Percentiles rank a stretch among this genome's conserved stretches.
Conservation (phyloP, 1,140 invertebrate genomes). For the Drosophila navojoa region DNA sequence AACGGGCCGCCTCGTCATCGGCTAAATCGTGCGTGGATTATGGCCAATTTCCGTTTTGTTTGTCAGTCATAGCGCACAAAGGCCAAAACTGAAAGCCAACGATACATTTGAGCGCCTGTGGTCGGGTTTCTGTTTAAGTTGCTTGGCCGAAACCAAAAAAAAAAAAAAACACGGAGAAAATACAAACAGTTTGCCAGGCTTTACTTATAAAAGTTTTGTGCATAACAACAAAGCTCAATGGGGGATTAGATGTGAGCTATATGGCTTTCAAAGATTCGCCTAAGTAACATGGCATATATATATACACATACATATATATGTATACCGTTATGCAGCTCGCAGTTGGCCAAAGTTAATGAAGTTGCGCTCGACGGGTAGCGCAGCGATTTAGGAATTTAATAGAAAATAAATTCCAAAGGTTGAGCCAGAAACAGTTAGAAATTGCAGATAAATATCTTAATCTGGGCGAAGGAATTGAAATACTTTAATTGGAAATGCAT, state of each 20-base stretch:
- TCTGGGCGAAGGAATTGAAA: too few relatives aligned
- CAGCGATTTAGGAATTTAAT: neutral
- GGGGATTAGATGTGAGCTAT: neutral
- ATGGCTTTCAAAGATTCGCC: neutral
- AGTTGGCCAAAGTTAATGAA: neutral
- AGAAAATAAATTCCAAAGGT: too few relatives aligned
- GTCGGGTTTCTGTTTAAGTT: slow-evolving; percentile 1
- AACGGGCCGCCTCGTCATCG: slow-evolving; percentile 23
- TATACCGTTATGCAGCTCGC: neutral
- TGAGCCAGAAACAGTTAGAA: too few relatives aligned
- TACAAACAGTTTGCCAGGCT: neutral
- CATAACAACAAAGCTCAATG: neutral
- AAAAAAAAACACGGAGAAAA: neutral
- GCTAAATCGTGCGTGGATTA: slow-evolving; percentile 74
- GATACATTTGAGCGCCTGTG: slow-evolving; percentile 13
- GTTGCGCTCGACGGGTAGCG: neutral
- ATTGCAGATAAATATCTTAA: too few relatives aligned
- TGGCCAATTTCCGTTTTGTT: slow-evolving; percentile 76
- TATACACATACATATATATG: neutral
- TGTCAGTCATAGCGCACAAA: slow-evolving; percentile 22
- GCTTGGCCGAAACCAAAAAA: neutral
- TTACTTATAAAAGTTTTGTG: slow-evolving; percentile 7
- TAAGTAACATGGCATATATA: neutral
- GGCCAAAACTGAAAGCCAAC: neutral
- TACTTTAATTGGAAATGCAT: too few relatives aligned